A percentile compares a stretch with the other conserved stretches of the same genome.
Evolutionary conservation across 2,113 vertebrate species (phyloP).

Genomic region (Hylia prasina): DNA sequence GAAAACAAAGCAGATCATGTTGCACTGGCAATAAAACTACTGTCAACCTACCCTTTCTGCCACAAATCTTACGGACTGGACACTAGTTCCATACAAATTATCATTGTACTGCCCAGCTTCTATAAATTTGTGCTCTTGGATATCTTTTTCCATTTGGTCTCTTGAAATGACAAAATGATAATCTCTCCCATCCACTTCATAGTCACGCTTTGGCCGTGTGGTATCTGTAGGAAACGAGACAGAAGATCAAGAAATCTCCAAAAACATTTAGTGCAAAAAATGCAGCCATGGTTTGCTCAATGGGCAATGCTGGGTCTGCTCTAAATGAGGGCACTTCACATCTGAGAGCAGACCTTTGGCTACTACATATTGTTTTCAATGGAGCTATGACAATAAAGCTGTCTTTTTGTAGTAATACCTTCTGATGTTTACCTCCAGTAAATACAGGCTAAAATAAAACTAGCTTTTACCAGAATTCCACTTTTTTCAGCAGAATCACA

Average conservation of each 20-base stretch:
- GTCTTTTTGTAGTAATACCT: not conserved
- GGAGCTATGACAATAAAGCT: not conserved
- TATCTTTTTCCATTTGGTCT: constrained; percentile 98
- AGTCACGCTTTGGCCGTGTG: constrained; percentile 90
- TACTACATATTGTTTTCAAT: not conserved
- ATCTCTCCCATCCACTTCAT: constrained; percentile 93
- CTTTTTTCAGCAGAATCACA: not conserved
- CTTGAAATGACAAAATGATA: constrained; percentile 96
- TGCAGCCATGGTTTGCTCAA: not conserved
- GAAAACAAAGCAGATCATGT: not conserved
- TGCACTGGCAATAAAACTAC: not conserved
- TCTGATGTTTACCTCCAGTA: not conserved
- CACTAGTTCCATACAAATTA: constrained; percentile 96
- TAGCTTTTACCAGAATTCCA: not conserved
- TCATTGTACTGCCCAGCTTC: constrained; percentile 98
- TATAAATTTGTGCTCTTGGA: constrained; percentile 99
- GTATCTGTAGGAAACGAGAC: constrained; percentile 78
- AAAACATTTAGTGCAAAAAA: not conserved
- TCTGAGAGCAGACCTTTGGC: not conserved
- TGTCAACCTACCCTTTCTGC: constrained; percentile 87
- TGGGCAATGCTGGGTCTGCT: not conserved
- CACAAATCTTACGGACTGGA: constrained; percentile 95
- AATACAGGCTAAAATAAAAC: not conserved
- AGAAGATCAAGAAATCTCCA: not conserved
- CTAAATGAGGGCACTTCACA: not conserved